Percentiles rank a stretch among this genome's conserved stretches.
Conservation (phyloP, 2,888 invertebrate genomes). For the Chymomyza fuscimana region DNA sequence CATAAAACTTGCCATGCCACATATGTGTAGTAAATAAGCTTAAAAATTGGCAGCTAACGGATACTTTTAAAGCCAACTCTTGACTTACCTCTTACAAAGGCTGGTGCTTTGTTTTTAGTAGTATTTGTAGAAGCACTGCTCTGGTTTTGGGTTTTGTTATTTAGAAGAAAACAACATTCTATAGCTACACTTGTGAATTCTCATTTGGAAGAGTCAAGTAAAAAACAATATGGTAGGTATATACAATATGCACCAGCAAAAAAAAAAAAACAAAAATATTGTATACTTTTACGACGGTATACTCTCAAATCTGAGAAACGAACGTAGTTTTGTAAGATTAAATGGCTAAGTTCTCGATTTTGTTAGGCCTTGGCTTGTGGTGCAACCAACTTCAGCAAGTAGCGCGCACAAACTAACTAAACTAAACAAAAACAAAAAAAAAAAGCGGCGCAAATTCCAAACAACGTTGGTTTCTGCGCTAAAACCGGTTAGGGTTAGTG, state of each 20-base stretch:
- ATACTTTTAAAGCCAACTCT: constrained; percentile 6
- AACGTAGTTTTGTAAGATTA: neutral
- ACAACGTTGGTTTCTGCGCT: constrained; percentile 21
- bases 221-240: neutral
- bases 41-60: neutral
- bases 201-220: neutral
- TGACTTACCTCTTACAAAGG: neutral
- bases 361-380: constrained; percentile 8
- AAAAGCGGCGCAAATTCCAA: constrained; percentile 41
- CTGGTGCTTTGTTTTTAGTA: neutral
- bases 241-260: neutral
- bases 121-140: neutral
- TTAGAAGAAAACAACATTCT: neutral
- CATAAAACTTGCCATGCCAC: constrained; percentile 33
- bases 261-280: constrained; percentile 18
- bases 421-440: constrained; percentile 48
- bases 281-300: neutral
- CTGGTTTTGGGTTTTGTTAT: neutral
- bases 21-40: constrained; percentile 34
- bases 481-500: neutral
- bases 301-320: neutral
- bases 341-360: constrained; percentile 8
- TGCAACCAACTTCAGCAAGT: constrained; percentile 62
- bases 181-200: neutral
- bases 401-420: constrained; percentile 60